Base-by-base conservation (phyloP, 2,113 vertebrate genomes). In the Lophochroa leadbeateri region DNA sequence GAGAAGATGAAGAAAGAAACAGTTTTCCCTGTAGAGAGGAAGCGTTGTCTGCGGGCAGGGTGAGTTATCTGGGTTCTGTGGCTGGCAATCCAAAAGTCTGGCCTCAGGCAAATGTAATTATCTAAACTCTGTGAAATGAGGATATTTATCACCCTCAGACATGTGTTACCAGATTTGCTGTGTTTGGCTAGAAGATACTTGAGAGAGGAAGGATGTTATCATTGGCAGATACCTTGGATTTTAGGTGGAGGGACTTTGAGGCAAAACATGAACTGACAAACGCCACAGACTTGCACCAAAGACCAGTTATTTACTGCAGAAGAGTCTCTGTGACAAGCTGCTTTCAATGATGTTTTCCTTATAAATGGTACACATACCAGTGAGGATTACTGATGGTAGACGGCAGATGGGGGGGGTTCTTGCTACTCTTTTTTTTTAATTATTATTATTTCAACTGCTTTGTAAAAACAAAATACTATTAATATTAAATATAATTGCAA, bases 331-430 rank as follows among this genome's bases (percentile, higher is more conserved):
- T 97, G 96, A 93, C 94, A 94, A 95, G 96, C 96, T 97, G 97
- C 98, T 97, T 95, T 89, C 90, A 96, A 99, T 99, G 99, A 99
- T 71, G 99, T 98, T 98, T 95, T 97, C 98, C 98, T 99, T 98
- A 96, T 96, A 98, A 99, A 99, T 92, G 99, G 99, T 98, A 19
- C 63, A 41, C 37, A 82, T 96, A 98, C 99, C 98, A 98, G 68
- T 96, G 96, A 98, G 99, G 98, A 97, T 98, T 97, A 98, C 98
- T 98, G 99, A 99, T 98, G 81, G 85, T 70, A 95, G 98, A 96
- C 98, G 97, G 97, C 97, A 98, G 97, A 95, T 49, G 49, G 87
- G 82, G 84, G 79, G 95, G 83, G 69, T 94, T 96, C 80, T 97
- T 97, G 95, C 96, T 96, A 63, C 97, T 78, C 82, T 20, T 95